Conservation (phyloP, 2,797 vertebrate genomes). For the Meda fulgida region DNA sequence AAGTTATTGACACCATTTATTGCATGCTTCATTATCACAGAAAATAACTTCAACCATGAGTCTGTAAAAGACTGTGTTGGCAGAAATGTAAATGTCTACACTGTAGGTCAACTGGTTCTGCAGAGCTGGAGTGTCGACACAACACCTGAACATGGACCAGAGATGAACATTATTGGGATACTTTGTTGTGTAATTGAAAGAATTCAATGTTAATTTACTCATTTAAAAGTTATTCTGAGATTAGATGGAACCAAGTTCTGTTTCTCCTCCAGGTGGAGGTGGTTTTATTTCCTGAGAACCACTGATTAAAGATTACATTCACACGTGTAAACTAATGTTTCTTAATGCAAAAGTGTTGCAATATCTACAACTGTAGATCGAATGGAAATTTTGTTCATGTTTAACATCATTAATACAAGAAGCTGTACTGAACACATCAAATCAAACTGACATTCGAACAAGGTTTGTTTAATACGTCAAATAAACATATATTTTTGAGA, state of each 20-base stretch:
- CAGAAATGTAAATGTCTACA: background rate
- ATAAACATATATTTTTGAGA: too few species aligned
- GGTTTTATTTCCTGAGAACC: conserved; percentile 14
- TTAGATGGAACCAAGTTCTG: too few species aligned
- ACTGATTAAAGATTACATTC: background rate
- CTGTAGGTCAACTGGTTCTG: background rate
- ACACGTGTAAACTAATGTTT: background rate
- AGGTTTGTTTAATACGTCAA: too few species aligned
- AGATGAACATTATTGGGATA: background rate
- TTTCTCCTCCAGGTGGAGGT: background rate
- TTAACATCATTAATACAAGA: too few species aligned
- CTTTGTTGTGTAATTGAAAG: background rate
- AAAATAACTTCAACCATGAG: background rate
- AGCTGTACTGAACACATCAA: too few species aligned
- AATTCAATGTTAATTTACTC: background rate
- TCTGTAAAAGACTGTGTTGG: too few species aligned
- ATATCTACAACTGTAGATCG: too few species aligned
- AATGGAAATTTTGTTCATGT: too few species aligned
- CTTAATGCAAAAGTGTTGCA: too few species aligned
- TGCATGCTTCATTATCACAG: background rate
- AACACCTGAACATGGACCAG: background rate
- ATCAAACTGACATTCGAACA: too few species aligned
- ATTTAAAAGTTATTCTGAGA: background rate
- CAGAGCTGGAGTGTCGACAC: background rate
- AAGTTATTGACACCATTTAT: background rate